Conservation (phyloP, 2,888 invertebrate species). For the Geophilus truncorum region DNA sequence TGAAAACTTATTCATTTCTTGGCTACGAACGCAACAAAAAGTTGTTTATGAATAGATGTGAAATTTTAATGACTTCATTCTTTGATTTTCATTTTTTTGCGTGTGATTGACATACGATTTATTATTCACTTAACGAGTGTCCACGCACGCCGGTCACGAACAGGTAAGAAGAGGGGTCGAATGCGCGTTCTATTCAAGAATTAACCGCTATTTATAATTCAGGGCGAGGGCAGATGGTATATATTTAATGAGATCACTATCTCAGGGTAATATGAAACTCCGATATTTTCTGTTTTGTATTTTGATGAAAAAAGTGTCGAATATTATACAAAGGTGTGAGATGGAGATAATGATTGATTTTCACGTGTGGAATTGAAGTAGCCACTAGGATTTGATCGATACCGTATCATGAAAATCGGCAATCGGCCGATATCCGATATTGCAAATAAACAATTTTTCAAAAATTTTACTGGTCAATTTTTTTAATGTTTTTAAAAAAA, state of each 20-base stretch:
- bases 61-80: not conserved
- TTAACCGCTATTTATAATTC: slow-evolving; percentile 15
- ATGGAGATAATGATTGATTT: too few relatives aligned
- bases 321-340: too few relatives aligned
- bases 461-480: too few relatives aligned
- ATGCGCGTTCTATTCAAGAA: too few relatives aligned
- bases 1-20: not conserved
- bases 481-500: too few relatives aligned
- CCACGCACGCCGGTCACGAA: not conserved
- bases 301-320: too few relatives aligned
- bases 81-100: not conserved
- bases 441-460: too few relatives aligned
- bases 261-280: not conserved
- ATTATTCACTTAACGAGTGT: not conserved
- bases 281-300: too few relatives aligned
- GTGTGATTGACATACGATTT: not conserved
- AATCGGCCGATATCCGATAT: too few relatives aligned
- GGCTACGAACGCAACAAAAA: not conserved
- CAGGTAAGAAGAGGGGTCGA: not conserved
- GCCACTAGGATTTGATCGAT: too few relatives aligned
- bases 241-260: not conserved
- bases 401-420: too few relatives aligned
- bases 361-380: too few relatives aligned
- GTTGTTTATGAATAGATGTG: not conserved
- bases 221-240: not conserved